phyloP scores from a whole-genome alignment of 2,888 invertebrate species.

The Campaea margaritaria region DNA sequence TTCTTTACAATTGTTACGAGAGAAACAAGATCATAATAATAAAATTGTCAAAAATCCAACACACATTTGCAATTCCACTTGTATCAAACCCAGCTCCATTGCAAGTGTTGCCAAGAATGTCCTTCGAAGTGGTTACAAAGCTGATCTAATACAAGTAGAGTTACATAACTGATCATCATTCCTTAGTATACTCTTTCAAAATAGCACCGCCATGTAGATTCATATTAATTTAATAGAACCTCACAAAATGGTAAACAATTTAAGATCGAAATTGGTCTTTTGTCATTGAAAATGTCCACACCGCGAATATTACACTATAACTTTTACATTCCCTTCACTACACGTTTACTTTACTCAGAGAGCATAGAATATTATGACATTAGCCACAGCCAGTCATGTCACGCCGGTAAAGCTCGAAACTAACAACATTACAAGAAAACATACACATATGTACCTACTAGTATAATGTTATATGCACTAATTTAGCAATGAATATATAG shows the following conservation, averaged over 20 bases:
- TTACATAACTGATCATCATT: conserved; percentile 60
- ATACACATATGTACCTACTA: conserved; percentile 18
- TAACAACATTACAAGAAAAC: conserved; percentile 18
- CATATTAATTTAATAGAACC: conserved; percentile 51
- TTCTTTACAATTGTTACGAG: conserved; percentile 45
- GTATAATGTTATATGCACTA: conserved; percentile 18
- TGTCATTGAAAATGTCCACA: conserved; percentile 22
- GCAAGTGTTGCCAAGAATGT: neutral
- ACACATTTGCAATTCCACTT: conserved; percentile 59
- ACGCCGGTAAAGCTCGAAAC: conserved; percentile 20
- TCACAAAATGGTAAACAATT: conserved; percentile 46
- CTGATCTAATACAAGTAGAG: conserved; percentile 55
- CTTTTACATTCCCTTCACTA: conserved; percentile 12
- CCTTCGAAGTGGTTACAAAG: neutral
- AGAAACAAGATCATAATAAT: conserved; percentile 72
- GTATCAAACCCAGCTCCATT: conserved; percentile 31
- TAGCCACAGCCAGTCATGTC: conserved; percentile 23
- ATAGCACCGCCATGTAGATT: conserved; percentile 81
- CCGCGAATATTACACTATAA: conserved; percentile 6
- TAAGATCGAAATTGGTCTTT: conserved; percentile 62
- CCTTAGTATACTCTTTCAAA: conserved; percentile 73
- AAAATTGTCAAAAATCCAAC: conserved; percentile 76
- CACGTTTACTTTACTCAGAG: conserved; percentile 15
- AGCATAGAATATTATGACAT: conserved; percentile 19
- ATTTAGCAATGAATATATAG: conserved; percentile 29